Evolutionary conservation across 2,113 vertebrate species (phyloP).

Genomic region (Rousettus leschenaultii): DNA sequence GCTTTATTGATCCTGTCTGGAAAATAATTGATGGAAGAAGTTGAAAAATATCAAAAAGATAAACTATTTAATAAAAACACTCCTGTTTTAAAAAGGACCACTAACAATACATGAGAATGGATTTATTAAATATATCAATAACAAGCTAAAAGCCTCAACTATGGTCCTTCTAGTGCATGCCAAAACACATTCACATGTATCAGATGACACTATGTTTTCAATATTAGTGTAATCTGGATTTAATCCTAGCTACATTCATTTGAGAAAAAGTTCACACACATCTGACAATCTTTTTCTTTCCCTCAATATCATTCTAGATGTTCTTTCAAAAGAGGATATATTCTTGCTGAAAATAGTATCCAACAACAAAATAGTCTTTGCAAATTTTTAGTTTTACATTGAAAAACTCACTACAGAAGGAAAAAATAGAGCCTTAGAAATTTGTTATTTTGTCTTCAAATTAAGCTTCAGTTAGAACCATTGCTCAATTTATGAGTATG

Average conservation of each 20-base stretch:
- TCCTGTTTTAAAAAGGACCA: slow-evolving; percentile 47
- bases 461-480: background rate
- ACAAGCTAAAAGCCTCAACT: slow-evolving; percentile 53
- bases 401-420: background rate
- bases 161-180: background rate
- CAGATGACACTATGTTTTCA: slow-evolving; percentile 38
- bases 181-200: slow-evolving; percentile 45
- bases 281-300: background rate
- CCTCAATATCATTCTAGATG: background rate
- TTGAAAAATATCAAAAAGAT: background rate
- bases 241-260: background rate
- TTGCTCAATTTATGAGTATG: background rate
- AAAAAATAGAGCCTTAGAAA: background rate
- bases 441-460: background rate
- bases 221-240: slow-evolving; percentile 29
- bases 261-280: background rate
- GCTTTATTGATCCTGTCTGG: background rate
- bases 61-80: background rate
- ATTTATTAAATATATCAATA: slow-evolving; percentile 62
- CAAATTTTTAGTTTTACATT: background rate
- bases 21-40: slow-evolving; percentile 32
- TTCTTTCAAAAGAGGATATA: background rate
- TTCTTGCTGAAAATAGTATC: background rate
- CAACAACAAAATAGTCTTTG: background rate
- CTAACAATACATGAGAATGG: slow-evolving; percentile 39